Base-by-base conservation (phyloP, 1,140 invertebrate genomes). In the Diprion similis region DNA sequence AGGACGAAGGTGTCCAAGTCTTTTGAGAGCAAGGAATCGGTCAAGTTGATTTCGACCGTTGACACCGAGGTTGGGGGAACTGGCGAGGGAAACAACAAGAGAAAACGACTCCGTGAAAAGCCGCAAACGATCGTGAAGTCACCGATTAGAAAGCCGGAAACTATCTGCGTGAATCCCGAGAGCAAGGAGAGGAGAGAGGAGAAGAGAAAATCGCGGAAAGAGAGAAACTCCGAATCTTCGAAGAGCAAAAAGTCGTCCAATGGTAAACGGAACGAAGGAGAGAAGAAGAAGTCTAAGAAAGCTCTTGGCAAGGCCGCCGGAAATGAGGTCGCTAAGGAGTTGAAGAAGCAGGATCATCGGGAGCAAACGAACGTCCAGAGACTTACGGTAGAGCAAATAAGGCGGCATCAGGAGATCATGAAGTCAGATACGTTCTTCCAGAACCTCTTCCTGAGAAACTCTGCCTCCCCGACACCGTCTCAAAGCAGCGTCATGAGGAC, bases 371-470 rank as follows among this genome's bases (percentile, higher is more conserved):
- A 71, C 64, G 70, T 71, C 10, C 46, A 74, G 24, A 75, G 65
- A 37, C 75, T 86, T 45, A 87, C 84, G n/a, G 78, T 86, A 10
- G 89, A 90, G 68, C 86, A 90, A 76, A 89, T 91, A 24, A 89
- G 85, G 75, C 85, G 89, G 72, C 89, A 90, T 74, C 89, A 89
- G 71, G 89, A 91, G 74, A 85, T 85, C n/a, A 85, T 92, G 15
- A 84, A 90, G 77, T 89, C 90, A 0, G 89, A 93, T 79, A 89
- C 89, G 0, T 94, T 94, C 79, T 94, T 94, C 78, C 93, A 93
- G 81, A 89, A 93, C 83, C 88, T 94, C 37, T 92, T 94, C 75
- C 81, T 94, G 11, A 82, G 90, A 72, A 89, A 91, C 71, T 74
- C 85, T 3, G 48, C 79, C 68, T 78, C 83, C 51, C 75, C 80